phyloP scores from a whole-genome alignment of 1,140 invertebrate genomes.

The Brachionus manjavacas region DNA sequence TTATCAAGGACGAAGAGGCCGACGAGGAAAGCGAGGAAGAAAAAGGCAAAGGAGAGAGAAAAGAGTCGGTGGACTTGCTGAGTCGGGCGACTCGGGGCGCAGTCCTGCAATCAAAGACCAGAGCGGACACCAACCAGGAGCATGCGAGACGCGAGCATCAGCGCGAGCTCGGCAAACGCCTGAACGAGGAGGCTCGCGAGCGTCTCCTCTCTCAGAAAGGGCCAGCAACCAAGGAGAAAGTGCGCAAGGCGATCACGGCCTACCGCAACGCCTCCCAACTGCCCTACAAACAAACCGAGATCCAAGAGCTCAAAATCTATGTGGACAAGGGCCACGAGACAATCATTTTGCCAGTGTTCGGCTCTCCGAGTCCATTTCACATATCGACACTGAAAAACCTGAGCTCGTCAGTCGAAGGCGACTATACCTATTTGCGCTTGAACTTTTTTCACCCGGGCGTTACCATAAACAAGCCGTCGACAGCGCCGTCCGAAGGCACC shows the following conservation, averaged over 20 bases:
- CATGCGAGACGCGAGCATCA: conserved; percentile 95
- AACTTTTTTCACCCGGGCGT: conserved; percentile 98
- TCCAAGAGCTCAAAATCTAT: conserved; percentile 87
- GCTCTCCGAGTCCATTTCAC: conserved; percentile 90
- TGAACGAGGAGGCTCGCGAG: conserved; percentile 87
- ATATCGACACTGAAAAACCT: conserved; percentile 99
- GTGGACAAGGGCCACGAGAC: conserved; percentile 97
- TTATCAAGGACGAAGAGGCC: conserved; percentile 74
- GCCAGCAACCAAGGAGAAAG: conserved; percentile 68
- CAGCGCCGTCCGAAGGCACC: not conserved
- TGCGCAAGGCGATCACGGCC: conserved; percentile 85
- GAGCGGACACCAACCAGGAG: conserved; percentile 72
- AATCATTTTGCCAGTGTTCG: conserved; percentile 90
- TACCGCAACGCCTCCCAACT: conserved; percentile 87
- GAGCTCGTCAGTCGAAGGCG: conserved; percentile 93
- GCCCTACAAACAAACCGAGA: conserved; percentile 79
- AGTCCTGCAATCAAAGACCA: conserved; percentile 53
- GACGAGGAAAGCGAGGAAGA: conserved; percentile 66
- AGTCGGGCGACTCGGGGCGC: conserved; percentile 48
- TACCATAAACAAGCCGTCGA: conserved; percentile 59
- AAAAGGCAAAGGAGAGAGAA: conserved; percentile 63
- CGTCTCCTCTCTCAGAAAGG: conserved; percentile 71
- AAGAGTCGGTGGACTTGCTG: conserved; percentile 60
- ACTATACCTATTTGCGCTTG: conserved; percentile 95
- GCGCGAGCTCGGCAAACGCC: conserved; percentile 78